A percentile compares a stretch with the other conserved stretches of the same genome.
phyloP scores from a whole-genome alignment of 2,888 invertebrate genomes.

The Stenodema calcarata region DNA sequence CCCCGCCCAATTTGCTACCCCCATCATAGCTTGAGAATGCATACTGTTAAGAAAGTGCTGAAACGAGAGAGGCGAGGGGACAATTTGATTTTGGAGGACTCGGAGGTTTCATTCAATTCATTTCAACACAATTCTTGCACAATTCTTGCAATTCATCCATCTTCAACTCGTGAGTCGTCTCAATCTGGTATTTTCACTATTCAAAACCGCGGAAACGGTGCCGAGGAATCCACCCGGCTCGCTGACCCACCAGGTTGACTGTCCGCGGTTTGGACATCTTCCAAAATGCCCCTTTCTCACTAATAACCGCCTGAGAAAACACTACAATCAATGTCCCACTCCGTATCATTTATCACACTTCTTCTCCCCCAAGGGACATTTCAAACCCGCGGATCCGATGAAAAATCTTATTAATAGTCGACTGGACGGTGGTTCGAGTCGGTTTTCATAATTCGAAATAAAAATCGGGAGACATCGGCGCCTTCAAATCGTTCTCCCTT shows the following conservation, averaged over 20 bases:
- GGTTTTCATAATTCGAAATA: neutral
- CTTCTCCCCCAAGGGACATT: neutral
- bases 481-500: neutral
- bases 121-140: no score
- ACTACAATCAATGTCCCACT: neutral
- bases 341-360: neutral
- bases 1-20: no score
- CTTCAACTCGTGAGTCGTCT: no score
- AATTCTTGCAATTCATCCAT: no score
- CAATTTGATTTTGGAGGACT: no score
- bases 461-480: neutral
- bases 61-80: no score
- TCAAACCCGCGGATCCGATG: neutral
- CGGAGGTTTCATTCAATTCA: no score
- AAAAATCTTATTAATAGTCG: neutral
- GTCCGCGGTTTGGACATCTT: neutral
- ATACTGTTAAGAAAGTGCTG: no score
- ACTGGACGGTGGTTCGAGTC: neutral
- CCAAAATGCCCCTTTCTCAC: neutral
- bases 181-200: no score
- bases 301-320: neutral
- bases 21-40: no score
- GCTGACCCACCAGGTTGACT: neutral
- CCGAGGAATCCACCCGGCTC: neutral
- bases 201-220: neutral